These are phyloP conservation scores for Cottus gobio DNA, from an alignment of 2,113 vertebrate genomes.

Conservation along the genomic window DNA sequence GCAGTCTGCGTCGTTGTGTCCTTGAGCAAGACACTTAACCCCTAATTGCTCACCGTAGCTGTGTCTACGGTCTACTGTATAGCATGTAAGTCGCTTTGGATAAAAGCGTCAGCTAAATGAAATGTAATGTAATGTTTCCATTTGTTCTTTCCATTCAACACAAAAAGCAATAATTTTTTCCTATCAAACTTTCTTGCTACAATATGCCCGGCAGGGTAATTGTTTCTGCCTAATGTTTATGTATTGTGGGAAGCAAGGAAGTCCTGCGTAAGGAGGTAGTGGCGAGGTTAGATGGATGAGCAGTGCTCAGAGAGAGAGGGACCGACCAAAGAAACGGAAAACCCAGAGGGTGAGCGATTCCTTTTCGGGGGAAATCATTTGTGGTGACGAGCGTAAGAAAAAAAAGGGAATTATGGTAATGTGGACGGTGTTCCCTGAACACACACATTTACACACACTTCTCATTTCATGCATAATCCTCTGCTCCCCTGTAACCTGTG, in stretches of 20 bases:
- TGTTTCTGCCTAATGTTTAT: slow-evolving; percentile 65
- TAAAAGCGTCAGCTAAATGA: too few relatives aligned
- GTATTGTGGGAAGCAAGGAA: slow-evolving; percentile 43
- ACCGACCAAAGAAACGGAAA: slow-evolving; percentile 13
- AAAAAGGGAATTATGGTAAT: slow-evolving; percentile 53
- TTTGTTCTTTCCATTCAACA: slow-evolving; percentile 40
- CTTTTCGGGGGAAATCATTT: slow-evolving; percentile 33
- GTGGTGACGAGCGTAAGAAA: slow-evolving; percentile 42
- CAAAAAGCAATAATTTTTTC: slow-evolving; percentile 61
- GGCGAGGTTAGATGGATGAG: slow-evolving; percentile 48
- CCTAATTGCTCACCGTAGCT: too few relatives aligned
- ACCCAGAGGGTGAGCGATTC: not conserved
- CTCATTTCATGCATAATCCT: slow-evolving; percentile 42
- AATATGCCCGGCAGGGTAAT: slow-evolving; percentile 54
- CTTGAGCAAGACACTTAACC: too few relatives aligned
- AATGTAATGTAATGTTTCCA: too few relatives aligned
- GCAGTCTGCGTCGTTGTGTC: too few relatives aligned
- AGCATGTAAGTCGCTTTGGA: too few relatives aligned
- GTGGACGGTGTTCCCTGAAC: slow-evolving; percentile 4
- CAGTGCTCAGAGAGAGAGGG: slow-evolving; percentile 13
- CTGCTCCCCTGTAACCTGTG: slow-evolving; percentile 39
- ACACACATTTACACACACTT: slow-evolving; percentile 2
- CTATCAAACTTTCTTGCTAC: slow-evolving; percentile 46
- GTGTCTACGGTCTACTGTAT: too few relatives aligned
- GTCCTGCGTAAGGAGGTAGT: slow-evolving; percentile 21